Evolutionary conservation across 1,140 invertebrate species (phyloP).

Genomic region (Eupeodes corollae): DNA sequence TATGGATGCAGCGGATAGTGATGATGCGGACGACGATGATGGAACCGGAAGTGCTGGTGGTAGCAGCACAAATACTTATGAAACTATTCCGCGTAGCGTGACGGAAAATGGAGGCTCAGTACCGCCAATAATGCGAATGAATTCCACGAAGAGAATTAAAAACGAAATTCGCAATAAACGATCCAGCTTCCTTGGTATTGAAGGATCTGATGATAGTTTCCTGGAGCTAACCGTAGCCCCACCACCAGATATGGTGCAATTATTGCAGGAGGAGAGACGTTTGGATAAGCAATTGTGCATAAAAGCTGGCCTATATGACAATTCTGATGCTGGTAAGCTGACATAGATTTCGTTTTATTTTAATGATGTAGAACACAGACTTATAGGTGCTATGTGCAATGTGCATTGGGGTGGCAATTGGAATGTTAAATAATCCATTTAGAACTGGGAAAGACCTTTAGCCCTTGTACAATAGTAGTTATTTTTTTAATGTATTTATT

Average conservation of each 20-base stretch:
- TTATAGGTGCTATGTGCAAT: too few relatives aligned
- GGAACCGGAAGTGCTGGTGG: constrained; percentile 3
- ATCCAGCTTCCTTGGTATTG: constrained; percentile 75
- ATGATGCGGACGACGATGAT: constrained; percentile 6
- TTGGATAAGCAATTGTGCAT: constrained; percentile 60
- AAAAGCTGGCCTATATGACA: constrained; percentile 47
- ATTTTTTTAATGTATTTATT: too few relatives aligned
- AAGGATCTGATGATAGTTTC: constrained; percentile 54
- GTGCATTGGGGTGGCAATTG: too few relatives aligned
- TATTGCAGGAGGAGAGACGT: constrained; percentile 66
- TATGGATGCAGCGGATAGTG: constrained; percentile 40
- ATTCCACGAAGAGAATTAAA: constrained; percentile 74
- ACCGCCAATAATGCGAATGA: constrained; percentile 54
- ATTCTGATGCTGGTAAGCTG: constrained; percentile 33
- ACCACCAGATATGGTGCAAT: constrained; percentile 65
- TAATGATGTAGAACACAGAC: too few relatives aligned
- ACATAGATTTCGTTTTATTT: too few relatives aligned
- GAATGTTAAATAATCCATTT: too few relatives aligned
- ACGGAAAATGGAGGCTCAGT: constrained; percentile 8
- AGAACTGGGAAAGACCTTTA: too few relatives aligned
- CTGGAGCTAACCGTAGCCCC: constrained; percentile 56
- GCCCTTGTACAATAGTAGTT: too few relatives aligned
- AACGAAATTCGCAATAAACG: constrained; percentile 73
- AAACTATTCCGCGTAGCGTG: constrained; percentile 23
- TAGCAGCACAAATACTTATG: constrained; percentile 25